phyloP scores from a whole-genome alignment of 2,797 vertebrate genomes.

The Carduelis carduelis region DNA sequence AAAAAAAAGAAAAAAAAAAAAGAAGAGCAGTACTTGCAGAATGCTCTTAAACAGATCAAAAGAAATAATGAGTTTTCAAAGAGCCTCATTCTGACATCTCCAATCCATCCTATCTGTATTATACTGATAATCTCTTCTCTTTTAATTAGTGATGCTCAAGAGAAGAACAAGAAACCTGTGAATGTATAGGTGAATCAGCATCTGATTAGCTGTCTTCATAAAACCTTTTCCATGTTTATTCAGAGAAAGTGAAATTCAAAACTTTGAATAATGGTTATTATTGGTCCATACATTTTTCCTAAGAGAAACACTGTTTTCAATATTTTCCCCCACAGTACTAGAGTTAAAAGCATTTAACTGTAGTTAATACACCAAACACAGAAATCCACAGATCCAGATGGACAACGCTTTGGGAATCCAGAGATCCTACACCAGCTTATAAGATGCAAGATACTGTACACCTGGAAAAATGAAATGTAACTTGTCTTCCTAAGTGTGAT shows the following conservation, averaged over 20 bases:
- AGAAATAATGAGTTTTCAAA: slow-evolving; percentile 7
- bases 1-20: neutral
- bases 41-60: neutral
- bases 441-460: neutral
- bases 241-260: neutral
- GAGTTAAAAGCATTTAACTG: neutral
- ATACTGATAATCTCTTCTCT: neutral
- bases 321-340: neutral
- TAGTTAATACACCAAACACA: neutral
- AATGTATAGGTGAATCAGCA: neutral
- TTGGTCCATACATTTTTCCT: neutral
- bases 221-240: neutral
- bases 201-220: slow-evolving; percentile 1
- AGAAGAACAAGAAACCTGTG: neutral
- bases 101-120: neutral
- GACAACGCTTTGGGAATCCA: neutral
- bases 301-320: neutral
- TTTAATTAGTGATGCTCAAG: neutral
- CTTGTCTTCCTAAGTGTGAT: neutral
- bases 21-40: neutral
- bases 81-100: neutral
- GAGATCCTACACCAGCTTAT: neutral
- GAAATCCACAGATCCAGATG: neutral
- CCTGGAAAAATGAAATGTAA: neutral
- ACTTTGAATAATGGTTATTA: neutral